phyloP scores from a whole-genome alignment of 2,888 invertebrate species.

The Dione juno region DNA sequence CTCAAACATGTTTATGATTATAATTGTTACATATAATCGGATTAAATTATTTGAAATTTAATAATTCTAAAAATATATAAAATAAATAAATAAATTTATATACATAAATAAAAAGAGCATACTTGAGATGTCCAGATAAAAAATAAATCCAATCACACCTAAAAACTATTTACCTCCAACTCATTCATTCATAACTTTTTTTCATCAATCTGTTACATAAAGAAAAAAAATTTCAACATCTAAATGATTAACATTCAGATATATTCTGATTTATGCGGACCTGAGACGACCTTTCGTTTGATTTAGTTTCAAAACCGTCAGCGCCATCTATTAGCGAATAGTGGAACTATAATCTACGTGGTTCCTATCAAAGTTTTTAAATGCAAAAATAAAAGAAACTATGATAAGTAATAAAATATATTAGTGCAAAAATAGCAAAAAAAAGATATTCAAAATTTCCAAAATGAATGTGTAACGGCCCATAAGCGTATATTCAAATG shows the following conservation, averaged over 20 bases:
- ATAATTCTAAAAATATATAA: neutral
- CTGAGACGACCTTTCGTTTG: constrained; percentile 54
- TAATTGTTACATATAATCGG: too few relatives aligned
- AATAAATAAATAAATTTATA: neutral
- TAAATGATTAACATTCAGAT: neutral
- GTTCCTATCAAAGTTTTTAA: constrained; percentile 54
- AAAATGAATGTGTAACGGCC: constrained; percentile 50
- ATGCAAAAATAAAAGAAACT: neutral
- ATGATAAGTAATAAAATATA: constrained; percentile 25
- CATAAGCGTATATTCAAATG: constrained; percentile 73
- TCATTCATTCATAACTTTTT: constrained; percentile 10
- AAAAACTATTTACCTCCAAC: neutral
- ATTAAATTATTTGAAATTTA: too few relatives aligned
- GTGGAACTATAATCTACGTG: constrained; percentile 56
- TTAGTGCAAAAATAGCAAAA: constrained; percentile 22
- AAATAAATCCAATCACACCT: neutral
- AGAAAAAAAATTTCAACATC: neutral
- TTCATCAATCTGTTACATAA: neutral
- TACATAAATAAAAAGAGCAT: neutral
- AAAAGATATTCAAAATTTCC: constrained; percentile 41
- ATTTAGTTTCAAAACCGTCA: constrained; percentile 42
- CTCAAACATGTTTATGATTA: too few relatives aligned
- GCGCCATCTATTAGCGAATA: constrained; percentile 75
- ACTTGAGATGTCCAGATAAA: neutral
- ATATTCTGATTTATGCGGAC: constrained; percentile 39